Base-by-base conservation (phyloP, 2,888 invertebrate species). In the Epirrhoe tristata region DNA sequence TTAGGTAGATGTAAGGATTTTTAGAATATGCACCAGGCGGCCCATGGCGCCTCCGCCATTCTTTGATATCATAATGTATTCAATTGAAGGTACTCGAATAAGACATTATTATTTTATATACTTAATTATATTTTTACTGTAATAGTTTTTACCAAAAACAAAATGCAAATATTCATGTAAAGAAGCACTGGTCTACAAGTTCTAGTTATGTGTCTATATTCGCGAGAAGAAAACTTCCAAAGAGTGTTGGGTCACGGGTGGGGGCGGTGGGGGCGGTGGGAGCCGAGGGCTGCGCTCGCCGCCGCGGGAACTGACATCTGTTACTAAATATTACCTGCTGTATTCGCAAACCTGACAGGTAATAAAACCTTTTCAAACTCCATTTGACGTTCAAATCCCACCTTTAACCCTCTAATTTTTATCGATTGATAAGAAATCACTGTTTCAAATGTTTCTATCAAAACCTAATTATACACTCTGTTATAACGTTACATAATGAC, bases 71-170 rank as follows among this genome's bases (percentile, higher is more conserved):
- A 24, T 24, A 24, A 8, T 52, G 12, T 52, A 52, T 52, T 31
- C 14, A 16, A 16, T 16, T 36, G 36, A 5, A 32, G 10, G 24
- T 51, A 51, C 52, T 52, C 52, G 52, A 31, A 52, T 52, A 31
- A 48, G 16, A 48, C 48, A 48, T 16, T 48, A 48, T 48, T 48
- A 48, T 48, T 48, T 48, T 16, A 48, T 48, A 14, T n/a, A 46
- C n/a, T n/a, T n/a, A 24, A 48, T 16, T 48, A 7, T 48, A 43
- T 48, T 48, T 48, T 16, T 48, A 48, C 16, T 1, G 6, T 16
- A 16, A 36, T 48, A 48, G 48, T 48, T 48, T 46, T n/a, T 36
- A 10, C 7, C 1, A 8, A 36, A 36, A 8, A 46, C 46, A 46
- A 46, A 46, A 46, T 46, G 46, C 43, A 43, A 43, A 46, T 6